Conservation (phyloP, 2,113 vertebrate genomes). For the Oryzias javanicus region DNA sequence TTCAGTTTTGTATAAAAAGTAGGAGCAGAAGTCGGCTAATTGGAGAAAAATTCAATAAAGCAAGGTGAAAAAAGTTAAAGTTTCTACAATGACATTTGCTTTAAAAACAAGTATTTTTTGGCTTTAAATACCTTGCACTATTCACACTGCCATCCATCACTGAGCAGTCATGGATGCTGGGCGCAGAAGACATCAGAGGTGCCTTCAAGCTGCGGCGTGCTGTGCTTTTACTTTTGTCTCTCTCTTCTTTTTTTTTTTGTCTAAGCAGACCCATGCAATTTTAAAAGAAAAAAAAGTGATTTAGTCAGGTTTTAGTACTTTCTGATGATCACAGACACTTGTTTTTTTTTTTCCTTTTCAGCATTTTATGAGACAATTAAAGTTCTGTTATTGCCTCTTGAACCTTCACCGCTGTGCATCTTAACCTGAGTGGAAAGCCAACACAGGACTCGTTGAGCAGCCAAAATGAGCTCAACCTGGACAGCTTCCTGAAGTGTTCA, state of each 20-base stretch:
- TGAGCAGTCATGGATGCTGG: constrained; percentile 31
- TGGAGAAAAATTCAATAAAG: constrained; percentile 16
- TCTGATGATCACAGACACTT: constrained; percentile 4
- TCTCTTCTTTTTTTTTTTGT: background rate
- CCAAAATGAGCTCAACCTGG: background rate
- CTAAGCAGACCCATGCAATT: constrained; percentile 18
- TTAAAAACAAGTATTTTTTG: constrained; percentile 32
- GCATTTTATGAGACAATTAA: constrained; percentile 28
- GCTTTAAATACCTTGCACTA: constrained; percentile 45
- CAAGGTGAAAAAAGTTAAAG: constrained; percentile 8
- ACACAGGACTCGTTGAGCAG: background rate
- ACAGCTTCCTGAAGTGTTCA: background rate
- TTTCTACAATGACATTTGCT: constrained; percentile 13
- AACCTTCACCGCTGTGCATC: background rate
- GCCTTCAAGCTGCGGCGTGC: constrained; percentile 15
- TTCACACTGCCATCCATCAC: constrained; percentile 30
- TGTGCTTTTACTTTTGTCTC: background rate
- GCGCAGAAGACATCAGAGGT: constrained; percentile 37
- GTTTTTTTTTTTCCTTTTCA: constrained; percentile 3
- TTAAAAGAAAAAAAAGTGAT: constrained; percentile 10
- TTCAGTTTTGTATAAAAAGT: constrained; percentile 11
- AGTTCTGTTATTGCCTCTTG: constrained; percentile 15
- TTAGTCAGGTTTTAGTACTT: constrained; percentile 11
- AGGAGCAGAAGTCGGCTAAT: constrained; percentile 5
- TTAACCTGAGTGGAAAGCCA: constrained; percentile 2